Evolutionary conservation across 2,888 invertebrate species (phyloP).

Genomic region (Lepetodrilus schrolli): DNA sequence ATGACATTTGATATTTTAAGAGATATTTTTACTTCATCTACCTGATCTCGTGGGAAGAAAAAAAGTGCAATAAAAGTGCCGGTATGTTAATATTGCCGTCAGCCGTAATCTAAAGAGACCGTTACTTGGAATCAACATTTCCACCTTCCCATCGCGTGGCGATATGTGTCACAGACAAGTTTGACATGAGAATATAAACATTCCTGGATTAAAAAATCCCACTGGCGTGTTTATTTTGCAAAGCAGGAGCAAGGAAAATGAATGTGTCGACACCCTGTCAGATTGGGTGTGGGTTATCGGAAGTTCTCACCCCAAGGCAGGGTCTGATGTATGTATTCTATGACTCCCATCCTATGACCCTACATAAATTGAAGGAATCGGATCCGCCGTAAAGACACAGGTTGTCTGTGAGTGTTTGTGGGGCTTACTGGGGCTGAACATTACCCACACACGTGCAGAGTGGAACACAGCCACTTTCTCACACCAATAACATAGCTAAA

Average conservation of each 20-base stretch:
- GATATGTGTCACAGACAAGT: constrained; percentile 5
- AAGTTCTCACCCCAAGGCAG: neutral
- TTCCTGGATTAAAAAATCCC: neutral
- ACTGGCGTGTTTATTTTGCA: constrained; percentile 20
- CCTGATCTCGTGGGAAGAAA: too few relatives aligned
- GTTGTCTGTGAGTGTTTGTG: constrained; percentile 5
- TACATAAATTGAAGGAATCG: constrained; percentile 8
- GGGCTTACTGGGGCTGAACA: neutral
- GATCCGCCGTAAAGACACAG: constrained; percentile 14
- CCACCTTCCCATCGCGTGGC: neutral
- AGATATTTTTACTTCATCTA: too few relatives aligned
- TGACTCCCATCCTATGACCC: neutral
- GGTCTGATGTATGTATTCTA: neutral
- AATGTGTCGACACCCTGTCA: constrained; percentile 18
- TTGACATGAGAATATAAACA: constrained; percentile 10
- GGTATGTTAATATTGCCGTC: neutral
- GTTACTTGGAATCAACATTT: neutral
- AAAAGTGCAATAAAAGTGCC: constrained; percentile 5
- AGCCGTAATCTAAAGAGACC: neutral
- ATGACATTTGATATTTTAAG: too few relatives aligned
- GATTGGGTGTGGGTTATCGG: neutral
- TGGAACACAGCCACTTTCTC: neutral
- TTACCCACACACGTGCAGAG: constrained; percentile 3
- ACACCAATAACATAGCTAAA: neutral
- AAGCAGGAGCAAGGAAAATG: neutral